Evolutionary conservation across 1,140 invertebrate genomes (phyloP).

Genomic region (Brachionus angularis): DNA sequence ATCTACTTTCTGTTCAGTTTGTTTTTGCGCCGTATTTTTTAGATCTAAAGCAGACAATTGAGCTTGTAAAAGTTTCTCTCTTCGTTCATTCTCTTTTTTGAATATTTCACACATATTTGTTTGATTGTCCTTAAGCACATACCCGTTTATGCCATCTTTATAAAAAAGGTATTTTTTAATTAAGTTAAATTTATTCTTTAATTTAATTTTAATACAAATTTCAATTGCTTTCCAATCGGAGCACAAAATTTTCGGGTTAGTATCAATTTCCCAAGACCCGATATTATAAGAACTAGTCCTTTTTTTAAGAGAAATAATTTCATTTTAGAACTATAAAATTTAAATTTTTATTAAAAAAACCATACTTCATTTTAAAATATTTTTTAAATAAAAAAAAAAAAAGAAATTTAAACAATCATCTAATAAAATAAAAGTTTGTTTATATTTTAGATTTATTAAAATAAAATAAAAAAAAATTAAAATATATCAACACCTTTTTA

Average conservation of each 20-base stretch:
- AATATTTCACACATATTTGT: neutral
- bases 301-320: too few species aligned
- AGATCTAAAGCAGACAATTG: neutral
- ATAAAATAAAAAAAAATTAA: too few species aligned
- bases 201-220: neutral
- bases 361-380: too few species aligned
- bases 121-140: neutral
- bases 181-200: neutral
- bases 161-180: neutral
- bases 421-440: too few species aligned
- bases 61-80: conserved; percentile 6
- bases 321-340: too few species aligned
- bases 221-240: conserved; percentile 22
- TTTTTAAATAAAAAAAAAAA: too few species aligned
- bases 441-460: too few species aligned
- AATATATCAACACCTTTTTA: too few species aligned
- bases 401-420: too few species aligned
- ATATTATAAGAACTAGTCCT: neutral
- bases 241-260: neutral
- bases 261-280: conserved; percentile 1
- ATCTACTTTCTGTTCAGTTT: neutral
- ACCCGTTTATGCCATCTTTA: neutral
- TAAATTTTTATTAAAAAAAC: too few species aligned
- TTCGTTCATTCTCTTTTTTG: neutral
- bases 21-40: neutral